Percentiles rank a stretch among this genome's conserved stretches.
Conservation (phyloP, 2,888 invertebrate genomes). For the Ferrisia virgata region DNA sequence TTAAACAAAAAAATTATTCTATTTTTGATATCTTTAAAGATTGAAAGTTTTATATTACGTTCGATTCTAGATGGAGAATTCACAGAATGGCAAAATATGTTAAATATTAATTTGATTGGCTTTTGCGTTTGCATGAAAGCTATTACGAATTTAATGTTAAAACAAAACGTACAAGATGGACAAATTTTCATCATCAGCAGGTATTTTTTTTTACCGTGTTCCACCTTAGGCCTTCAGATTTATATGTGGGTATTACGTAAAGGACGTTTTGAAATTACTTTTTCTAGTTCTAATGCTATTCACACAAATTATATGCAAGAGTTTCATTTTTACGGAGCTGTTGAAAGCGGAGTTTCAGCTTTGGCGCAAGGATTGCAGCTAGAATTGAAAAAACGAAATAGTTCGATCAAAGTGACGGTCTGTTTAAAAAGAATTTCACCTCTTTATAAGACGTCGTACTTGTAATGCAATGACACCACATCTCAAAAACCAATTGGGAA, state of each 20-base stretch:
- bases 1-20: not conserved
- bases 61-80: conserved; percentile 20
- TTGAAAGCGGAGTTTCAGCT: not conserved
- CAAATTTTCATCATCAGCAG: not conserved
- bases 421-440: not conserved
- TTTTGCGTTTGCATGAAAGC: conserved; percentile 16
- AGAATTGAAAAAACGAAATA: conserved; percentile 8
- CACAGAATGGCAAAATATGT: conserved; percentile 31
- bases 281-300: not conserved
- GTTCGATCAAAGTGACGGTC: conserved; percentile 32
- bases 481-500: not conserved
- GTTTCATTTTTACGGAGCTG: conserved; percentile 25
- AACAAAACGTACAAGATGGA: conserved; percentile 26
- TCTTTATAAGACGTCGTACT: not conserved
- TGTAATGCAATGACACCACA: not conserved
- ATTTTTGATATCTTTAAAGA: too few relatives aligned
- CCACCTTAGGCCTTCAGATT: too few relatives aligned
- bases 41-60: not conserved
- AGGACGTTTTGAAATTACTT: not conserved
- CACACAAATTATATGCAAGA: not conserved
- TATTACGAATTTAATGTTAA: conserved; percentile 29
- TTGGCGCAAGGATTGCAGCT: conserved; percentile 1
- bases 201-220: too few relatives aligned
- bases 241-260: too few relatives aligned
- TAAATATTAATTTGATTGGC: conserved; percentile 7